Base-by-base conservation (phyloP, 2,113 vertebrate species). In the Casuarius casuarius region DNA sequence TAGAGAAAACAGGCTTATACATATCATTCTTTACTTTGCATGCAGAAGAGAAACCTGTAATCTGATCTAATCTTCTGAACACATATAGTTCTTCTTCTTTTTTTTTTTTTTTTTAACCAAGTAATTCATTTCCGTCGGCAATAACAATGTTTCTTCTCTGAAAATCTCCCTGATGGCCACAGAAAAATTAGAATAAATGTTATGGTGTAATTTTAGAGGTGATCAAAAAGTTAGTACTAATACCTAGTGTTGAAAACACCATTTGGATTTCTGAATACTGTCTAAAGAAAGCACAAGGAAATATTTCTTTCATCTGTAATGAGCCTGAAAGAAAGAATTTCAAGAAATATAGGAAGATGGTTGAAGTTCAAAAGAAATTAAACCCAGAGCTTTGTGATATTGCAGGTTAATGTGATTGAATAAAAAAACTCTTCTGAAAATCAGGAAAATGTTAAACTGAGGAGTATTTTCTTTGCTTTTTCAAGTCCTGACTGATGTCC, bases 281-380 rank as follows among this genome's bases (percentile, higher is more conserved):
- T 84, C 49, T 70, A 42, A 89, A 95, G 59, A 91, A 87, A 90
- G 59, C 44, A 56, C 35, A 78, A 46, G 48, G 33, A 90, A 74
- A 54, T 88, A 83, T 70, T 97, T 93, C 75, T 97, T 95, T 96
- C 61, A 94, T 97, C 87, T 96, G 7, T 83, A 95, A 94, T 90
- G 40, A 94, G 51, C 40, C 56, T 86, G 54, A 75, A 54, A 87
- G 23, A 89, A 94, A 84, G 44, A 91, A 78, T 62, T 91, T 23
- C 9, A 84, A 90, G 56, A 94, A 80, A 88, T 72, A 58, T 29
- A 29, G 33, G 56, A 90, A 94, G 46, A 51, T 56, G 6, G 35
- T 65, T 93, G 59, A 92, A 94, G 63, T 94, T 94, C 79, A 92
- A 92, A 97, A 85, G 73, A 85, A 94, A 89, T 80, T 92, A 92